Conservation (phyloP, 2,888 invertebrate species). For the Yponomeuta cagnagella region DNA sequence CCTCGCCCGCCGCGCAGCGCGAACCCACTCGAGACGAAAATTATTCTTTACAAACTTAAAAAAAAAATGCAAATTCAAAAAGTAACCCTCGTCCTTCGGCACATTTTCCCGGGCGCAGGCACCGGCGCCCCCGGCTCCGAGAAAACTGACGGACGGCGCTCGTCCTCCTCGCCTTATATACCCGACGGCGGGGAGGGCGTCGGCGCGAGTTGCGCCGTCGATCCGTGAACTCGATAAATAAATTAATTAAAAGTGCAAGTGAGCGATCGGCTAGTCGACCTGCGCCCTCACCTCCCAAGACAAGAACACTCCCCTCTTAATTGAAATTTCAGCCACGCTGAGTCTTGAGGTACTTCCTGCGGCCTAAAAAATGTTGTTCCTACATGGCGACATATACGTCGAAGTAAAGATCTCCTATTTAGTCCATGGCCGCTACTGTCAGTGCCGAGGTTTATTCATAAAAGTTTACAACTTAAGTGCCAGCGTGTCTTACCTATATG, state of each 20-base stretch:
- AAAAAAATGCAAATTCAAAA: conserved; percentile 35
- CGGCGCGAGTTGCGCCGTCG: conserved; percentile 72
- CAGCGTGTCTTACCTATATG: background rate
- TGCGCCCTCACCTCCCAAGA: conserved; percentile 24
- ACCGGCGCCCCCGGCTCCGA: conserved; percentile 58
- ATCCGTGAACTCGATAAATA: conserved; percentile 74
- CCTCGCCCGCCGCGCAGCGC: conserved; percentile 23
- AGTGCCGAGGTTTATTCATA: conserved; percentile 25
- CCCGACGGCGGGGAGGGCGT: conserved; percentile 51
- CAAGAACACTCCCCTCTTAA: conserved; percentile 44
- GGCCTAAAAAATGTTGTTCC: conserved; percentile 26
- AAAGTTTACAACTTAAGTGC: background rate
- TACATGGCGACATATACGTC: background rate
- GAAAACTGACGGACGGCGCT: conserved; percentile 67
- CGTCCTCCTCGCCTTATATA: conserved; percentile 57
- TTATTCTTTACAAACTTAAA: conserved; percentile 4
- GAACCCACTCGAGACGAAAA: conserved; percentile 2
- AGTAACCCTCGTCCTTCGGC: conserved; percentile 58
- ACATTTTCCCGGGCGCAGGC: conserved; percentile 48
- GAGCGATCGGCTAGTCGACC: conserved; percentile 68
- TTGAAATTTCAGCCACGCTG: conserved; percentile 59
- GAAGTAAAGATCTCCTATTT: background rate
- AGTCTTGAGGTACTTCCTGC: conserved; percentile 43
- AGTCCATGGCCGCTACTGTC: conserved; percentile 23
- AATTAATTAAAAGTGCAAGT: conserved; percentile 78